Conservation (phyloP, 2,113 vertebrate species). For the Cervus canadensis region DNA sequence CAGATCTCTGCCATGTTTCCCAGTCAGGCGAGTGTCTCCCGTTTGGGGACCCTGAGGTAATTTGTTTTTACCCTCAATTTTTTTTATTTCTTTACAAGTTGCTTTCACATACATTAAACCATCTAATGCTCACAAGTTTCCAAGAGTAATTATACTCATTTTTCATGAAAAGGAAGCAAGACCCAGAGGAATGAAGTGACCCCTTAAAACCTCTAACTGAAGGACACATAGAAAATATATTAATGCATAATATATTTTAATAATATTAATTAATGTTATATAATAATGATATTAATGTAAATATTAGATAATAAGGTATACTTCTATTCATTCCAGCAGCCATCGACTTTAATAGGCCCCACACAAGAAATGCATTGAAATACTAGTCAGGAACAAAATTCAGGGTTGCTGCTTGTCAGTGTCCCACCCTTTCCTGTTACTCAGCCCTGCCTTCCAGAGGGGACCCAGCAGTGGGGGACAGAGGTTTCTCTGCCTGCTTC, state of each 20-base stretch:
- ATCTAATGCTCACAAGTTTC: neutral
- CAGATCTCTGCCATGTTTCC: conserved; percentile 48
- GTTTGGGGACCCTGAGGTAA: conserved; percentile 64
- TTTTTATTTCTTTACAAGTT: neutral
- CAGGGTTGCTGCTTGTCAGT: neutral
- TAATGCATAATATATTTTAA: neutral
- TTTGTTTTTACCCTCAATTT: conserved; percentile 44
- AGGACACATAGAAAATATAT: neutral
- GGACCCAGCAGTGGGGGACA: neutral
- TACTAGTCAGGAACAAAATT: neutral
- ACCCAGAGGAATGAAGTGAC: neutral
- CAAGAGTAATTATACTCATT: neutral
- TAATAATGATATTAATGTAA: neutral
- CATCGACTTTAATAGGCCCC: neutral
- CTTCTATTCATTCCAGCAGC: neutral
- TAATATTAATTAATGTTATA: neutral
- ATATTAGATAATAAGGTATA: neutral
- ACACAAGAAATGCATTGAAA: neutral
- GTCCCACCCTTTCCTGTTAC: neutral
- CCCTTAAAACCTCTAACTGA: neutral
- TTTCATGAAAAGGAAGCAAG: neutral
- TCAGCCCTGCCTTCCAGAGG: neutral
- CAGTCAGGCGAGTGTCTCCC: conserved; percentile 53
- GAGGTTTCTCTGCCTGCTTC: neutral
- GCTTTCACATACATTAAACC: neutral